These are phyloP conservation scores for Drosophila ustulata DNA, from an alignment of 2,888 invertebrate species.

Conservation along the genomic window DNA sequence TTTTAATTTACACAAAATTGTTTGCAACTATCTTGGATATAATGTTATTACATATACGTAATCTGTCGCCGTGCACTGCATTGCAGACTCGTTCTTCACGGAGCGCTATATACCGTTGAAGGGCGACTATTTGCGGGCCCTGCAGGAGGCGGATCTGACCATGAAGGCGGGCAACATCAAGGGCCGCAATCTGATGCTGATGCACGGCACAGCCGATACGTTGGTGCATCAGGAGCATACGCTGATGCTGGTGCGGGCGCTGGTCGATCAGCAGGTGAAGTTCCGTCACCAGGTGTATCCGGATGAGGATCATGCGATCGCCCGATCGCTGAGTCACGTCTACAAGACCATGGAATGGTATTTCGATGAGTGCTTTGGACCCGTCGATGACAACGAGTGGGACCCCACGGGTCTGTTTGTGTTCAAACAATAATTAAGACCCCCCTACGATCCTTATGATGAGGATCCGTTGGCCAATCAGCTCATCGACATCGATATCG, in stretches of 20 bases:
- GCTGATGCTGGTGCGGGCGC: constrained; percentile 92
- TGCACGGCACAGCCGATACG: constrained; percentile 94
- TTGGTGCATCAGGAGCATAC: constrained; percentile 95
- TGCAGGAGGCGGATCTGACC: constrained; percentile 92
- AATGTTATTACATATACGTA: no score
- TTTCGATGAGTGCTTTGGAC: constrained; percentile 93
- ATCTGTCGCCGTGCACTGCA: no score
- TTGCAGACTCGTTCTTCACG: constrained; percentile 94
- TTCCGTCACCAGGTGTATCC: constrained; percentile 95
- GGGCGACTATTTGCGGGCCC: constrained; percentile 89
- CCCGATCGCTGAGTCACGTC: constrained; percentile 90
- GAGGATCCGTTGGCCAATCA: constrained; percentile 78
- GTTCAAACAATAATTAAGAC: constrained; percentile 85
- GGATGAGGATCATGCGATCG: constrained; percentile 92
- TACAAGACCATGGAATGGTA: constrained; percentile 94
- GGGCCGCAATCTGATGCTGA: constrained; percentile 88
- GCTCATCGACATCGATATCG: constrained; percentile 66
- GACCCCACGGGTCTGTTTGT: constrained; percentile 87
- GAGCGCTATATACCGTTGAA: constrained; percentile 95
- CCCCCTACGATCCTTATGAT: constrained; percentile 78
- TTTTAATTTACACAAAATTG: no score
- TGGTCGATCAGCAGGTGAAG: constrained; percentile 92
- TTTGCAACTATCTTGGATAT: no score
- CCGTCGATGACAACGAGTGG: constrained; percentile 90
- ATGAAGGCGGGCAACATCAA: constrained; percentile 92